These are phyloP conservation scores for Neoaliturus tenellus DNA, from an alignment of 2,888 invertebrate genomes.

Conservation along the genomic window DNA sequence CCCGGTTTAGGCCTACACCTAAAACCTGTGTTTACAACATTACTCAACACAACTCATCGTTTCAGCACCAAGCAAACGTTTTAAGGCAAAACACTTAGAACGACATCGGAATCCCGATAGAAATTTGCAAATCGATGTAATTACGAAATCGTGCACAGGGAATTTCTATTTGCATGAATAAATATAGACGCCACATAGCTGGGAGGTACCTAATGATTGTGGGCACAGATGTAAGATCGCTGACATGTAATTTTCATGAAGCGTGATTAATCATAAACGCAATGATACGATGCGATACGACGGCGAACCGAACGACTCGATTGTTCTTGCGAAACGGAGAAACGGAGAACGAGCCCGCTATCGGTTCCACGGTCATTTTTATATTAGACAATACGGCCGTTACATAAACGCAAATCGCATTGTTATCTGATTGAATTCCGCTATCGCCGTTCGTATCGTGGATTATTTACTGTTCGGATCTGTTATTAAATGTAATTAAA, in stretches of 20 bases:
- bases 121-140: conserved; percentile 33
- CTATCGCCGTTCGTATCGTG: neutral
- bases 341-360: neutral
- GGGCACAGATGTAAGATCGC: conserved; percentile 24
- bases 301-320: neutral
- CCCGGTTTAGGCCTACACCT: no score
- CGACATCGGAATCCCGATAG: conserved; percentile 16
- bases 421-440: conserved; percentile 17
- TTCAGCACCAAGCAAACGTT: neutral
- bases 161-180: conserved; percentile 41
- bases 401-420: conserved; percentile 13
- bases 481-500: neutral
- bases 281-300: conserved; percentile 4
- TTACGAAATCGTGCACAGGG: conserved; percentile 30
- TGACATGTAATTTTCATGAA: conserved; percentile 41
- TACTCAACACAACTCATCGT: neutral
- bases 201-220: conserved; percentile 27
- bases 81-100: neutral
- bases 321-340: conserved; percentile 33
- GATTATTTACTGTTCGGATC: neutral
- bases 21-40: no score
- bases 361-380: conserved; percentile 13
- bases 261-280: conserved; percentile 39
- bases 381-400: conserved; percentile 40
- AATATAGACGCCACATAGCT: conserved; percentile 15